Percentiles rank a stretch among this genome's conserved stretches.
phyloP scores from a whole-genome alignment of 2,888 invertebrate genomes.

The Hypolimnas misippus region DNA sequence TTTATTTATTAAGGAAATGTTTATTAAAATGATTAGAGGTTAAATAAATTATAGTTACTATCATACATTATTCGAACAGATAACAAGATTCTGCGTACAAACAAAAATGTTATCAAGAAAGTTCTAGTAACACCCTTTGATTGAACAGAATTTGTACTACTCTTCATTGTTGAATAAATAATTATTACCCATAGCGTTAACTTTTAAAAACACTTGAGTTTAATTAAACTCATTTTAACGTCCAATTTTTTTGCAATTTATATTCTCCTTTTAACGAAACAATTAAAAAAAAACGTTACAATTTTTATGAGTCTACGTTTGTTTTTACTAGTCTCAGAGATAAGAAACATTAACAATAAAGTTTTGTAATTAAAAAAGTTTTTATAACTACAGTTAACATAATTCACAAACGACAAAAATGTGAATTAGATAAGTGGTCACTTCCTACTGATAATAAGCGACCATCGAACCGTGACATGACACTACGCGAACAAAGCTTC shows the following conservation, averaged over 20 bases:
- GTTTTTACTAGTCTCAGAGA: too few relatives aligned
- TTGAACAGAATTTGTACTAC: too few relatives aligned
- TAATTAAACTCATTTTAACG: too few relatives aligned
- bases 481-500: slow-evolving; percentile 5
- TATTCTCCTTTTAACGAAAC: too few relatives aligned
- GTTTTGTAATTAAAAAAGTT: background rate
- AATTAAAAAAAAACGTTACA: too few relatives aligned
- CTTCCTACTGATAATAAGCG: slow-evolving; percentile 70
- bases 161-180: too few relatives aligned
- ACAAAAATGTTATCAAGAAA: too few relatives aligned
- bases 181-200: too few relatives aligned
- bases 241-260: too few relatives aligned
- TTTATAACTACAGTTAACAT: background rate
- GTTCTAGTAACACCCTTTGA: too few relatives aligned
- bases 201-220: too few relatives aligned
- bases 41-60: background rate
- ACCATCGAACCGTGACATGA: slow-evolving; percentile 29
- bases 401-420: slow-evolving; percentile 53
- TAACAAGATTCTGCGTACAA: background rate
- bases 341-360: background rate
- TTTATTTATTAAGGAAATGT: slow-evolving; percentile 22
- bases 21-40: background rate
- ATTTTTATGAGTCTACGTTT: too few relatives aligned
- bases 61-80: background rate
- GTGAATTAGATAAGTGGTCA: slow-evolving; percentile 66